Evolutionary conservation across 2,888 invertebrate species (phyloP), one percentile per base, ranked within the genome.

Genomic region (Ormyrus labotus): DNA sequence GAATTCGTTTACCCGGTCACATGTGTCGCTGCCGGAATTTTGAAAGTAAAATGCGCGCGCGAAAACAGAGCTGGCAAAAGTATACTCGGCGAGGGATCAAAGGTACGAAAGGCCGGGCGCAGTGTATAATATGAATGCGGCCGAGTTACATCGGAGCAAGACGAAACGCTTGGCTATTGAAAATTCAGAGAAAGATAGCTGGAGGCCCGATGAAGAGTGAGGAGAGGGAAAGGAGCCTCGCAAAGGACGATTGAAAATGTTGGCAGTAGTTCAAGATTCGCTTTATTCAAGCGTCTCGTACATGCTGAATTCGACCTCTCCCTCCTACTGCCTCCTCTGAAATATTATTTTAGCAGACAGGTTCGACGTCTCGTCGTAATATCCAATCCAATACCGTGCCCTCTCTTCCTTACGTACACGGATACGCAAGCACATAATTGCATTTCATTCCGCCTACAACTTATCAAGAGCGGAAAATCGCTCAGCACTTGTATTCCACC

Each of bases 211-310:
- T 53, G 53, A 64, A 73, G 68, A 61, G 13, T 8, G 19, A 1
- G 45, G 45, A 57, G 64, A 75, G 50, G 65, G 72, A 64, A 78
- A 19, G 19, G 1, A 19, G 19, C 19, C 19, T 85, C 82, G 85
- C 84, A 87, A 87, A 86, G 85, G 85, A 83, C 87, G 87, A 88
- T 88, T 87, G 87, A 88, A 88, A 89, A 87, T 81, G 86, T 86
- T 89, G 90, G 89, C 89, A 85, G 74, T 81, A 84, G 82, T 87
- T 88, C 89, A 89, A 88, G 82, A 84, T 83, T 82, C 83, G 84
- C 84, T 86, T 86, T 87, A 86, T 87, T 86, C 86, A 83, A 82
- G 78, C 84, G 85, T 84, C 85, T 84, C 85, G 84, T 85, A 85
- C 86, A 86, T 84, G 85, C 84, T 86, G 84, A 87, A 85, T 85